phyloP scores from a whole-genome alignment of 1,140 invertebrate genomes.

The Melanaphis sacchari region DNA sequence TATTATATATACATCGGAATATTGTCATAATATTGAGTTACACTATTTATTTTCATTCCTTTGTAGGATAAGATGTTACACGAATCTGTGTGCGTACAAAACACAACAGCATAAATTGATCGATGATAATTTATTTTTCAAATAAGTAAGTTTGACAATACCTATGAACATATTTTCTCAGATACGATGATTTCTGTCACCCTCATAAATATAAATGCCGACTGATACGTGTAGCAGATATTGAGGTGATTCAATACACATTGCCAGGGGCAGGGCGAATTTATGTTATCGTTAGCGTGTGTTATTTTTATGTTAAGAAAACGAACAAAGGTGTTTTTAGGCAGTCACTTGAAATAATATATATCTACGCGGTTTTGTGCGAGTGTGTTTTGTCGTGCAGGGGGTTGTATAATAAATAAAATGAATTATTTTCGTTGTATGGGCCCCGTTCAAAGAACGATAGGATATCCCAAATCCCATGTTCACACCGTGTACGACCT shows the following conservation, averaged over 20 bases:
- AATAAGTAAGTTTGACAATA: not conserved
- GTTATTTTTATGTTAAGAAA: slow-evolving; percentile 40
- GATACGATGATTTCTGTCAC: not conserved
- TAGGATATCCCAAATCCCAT: slow-evolving; percentile 33
- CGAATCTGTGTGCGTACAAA: not conserved
- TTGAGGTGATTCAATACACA: slow-evolving; percentile 12
- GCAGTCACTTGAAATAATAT: slow-evolving; percentile 46
- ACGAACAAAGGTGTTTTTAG: slow-evolving; percentile 31
- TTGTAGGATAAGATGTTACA: not conserved
- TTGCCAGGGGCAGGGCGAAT: not conserved
- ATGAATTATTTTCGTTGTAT: slow-evolving; percentile 45
- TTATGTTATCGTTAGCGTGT: slow-evolving; percentile 31
- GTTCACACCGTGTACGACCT: not conserved
- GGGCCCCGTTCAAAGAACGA: not conserved
- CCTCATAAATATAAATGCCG: slow-evolving; percentile 10
- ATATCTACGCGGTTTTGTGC: not conserved
- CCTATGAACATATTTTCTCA: not conserved
- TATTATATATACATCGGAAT: not conserved
- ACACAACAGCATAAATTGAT: not conserved
- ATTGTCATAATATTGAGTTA: not conserved
- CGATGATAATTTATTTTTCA: not conserved
- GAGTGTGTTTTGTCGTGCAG: slow-evolving; percentile 3
- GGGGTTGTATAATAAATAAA: slow-evolving; percentile 35
- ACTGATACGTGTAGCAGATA: slow-evolving; percentile 16
- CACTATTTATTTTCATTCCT: not conserved